phyloP scores from a whole-genome alignment of 2,113 vertebrate species.

The human region GRCh38 chr12:77594501-77595000 shows the following conservation, averaged over 20 bases:
- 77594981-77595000: neutral
- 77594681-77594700: neutral
- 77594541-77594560: conserved; percentile 37
- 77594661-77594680: neutral
- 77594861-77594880: neutral
- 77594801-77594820: conserved; percentile 60
- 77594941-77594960: neutral
- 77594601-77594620: neutral
- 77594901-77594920: neutral
- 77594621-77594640: conserved; percentile 28
- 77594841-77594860: conserved; percentile 46
- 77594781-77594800: conserved; percentile 42
- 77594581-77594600: neutral
- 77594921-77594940: neutral
- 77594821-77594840: conserved; percentile 41
- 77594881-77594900: neutral
- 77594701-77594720: neutral
- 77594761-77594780: neutral
- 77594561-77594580: neutral
- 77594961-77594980: neutral
- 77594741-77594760: conserved; percentile 40
- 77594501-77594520: conserved; percentile 60
- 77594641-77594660: neutral
- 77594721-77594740: neutral
- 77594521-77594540: neutral